Evolutionary conservation across 2,113 vertebrate genomes (phyloP).

Genomic region (Balaenoptera acutorostrata): DNA sequence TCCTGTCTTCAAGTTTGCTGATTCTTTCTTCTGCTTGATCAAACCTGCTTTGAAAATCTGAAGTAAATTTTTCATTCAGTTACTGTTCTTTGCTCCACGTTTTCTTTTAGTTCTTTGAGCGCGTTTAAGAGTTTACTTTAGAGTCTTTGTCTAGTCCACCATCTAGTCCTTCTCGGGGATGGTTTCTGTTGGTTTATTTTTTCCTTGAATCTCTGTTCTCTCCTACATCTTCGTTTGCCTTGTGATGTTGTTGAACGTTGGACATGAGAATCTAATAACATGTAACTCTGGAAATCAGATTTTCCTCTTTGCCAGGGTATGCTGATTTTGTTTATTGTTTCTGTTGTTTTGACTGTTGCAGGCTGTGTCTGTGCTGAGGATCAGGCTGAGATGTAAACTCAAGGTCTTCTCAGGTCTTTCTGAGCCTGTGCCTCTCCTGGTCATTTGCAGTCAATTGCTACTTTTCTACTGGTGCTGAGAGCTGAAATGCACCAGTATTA

Average conservation of each 20-base stretch:
- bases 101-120: neutral
- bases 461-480: neutral
- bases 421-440: neutral
- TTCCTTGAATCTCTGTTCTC: neutral
- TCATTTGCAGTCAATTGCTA: neutral
- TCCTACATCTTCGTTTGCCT: neutral
- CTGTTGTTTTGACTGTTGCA: neutral
- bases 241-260: neutral
- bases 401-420: neutral
- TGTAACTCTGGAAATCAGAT: neutral
- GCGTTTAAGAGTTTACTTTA: neutral
- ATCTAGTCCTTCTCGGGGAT: neutral
- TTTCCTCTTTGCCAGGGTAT: neutral
- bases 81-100: fast-evolving
- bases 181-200: neutral
- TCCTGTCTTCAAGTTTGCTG: neutral
- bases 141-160: neutral
- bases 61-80: neutral
- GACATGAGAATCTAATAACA: neutral
- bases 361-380: neutral
- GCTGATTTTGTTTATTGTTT: neutral
- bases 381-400: neutral
- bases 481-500: neutral
- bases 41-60: neutral
- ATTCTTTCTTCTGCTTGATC: neutral